phyloP scores from a whole-genome alignment of 2,888 invertebrate genomes.

The Ennomos fuscantarius region DNA sequence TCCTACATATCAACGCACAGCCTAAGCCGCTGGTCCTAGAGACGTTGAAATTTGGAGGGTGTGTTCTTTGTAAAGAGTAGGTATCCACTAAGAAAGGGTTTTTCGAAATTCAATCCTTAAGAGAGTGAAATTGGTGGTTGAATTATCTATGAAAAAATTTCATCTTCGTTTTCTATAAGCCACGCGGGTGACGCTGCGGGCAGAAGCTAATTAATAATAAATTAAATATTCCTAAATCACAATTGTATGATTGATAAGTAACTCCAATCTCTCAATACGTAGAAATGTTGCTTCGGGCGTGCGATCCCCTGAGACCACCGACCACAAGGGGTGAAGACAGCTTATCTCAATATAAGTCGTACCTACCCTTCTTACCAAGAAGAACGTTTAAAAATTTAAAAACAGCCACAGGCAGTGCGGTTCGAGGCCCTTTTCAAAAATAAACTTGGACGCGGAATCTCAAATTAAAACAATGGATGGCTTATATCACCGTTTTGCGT shows the following conservation, averaged over 20 bases:
- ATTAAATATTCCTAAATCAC: conserved; percentile 20
- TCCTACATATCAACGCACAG: too few species aligned
- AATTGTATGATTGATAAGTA: conserved; percentile 32
- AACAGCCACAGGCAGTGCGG: conserved; percentile 60
- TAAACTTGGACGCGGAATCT: conserved; percentile 34
- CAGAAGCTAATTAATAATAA: conserved; percentile 7
- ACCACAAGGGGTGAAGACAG: conserved; percentile 53
- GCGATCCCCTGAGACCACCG: conserved; percentile 27
- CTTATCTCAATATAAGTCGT: conserved; percentile 72
- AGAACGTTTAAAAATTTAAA: conserved; percentile 64
- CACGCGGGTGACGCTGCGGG: too few species aligned
- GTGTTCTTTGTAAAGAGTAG: too few species aligned
- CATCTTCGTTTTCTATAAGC: too few species aligned
- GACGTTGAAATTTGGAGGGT: too few species aligned
- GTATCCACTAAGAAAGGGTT: too few species aligned
- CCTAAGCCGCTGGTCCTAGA: too few species aligned
- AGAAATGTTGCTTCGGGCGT: conserved; percentile 43
- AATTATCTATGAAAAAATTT: too few species aligned
- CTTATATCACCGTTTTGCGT: conserved; percentile 1
- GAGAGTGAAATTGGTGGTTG: too few species aligned
- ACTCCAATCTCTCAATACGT: conserved; percentile 34
- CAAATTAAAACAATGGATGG: conserved; percentile 26
- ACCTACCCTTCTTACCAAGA: conserved; percentile 60
- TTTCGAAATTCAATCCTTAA: too few species aligned
- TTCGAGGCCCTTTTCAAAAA: conserved; percentile 52